phyloP scores from a whole-genome alignment of 1,140 invertebrate genomes.

The Eumaeus atala region DNA sequence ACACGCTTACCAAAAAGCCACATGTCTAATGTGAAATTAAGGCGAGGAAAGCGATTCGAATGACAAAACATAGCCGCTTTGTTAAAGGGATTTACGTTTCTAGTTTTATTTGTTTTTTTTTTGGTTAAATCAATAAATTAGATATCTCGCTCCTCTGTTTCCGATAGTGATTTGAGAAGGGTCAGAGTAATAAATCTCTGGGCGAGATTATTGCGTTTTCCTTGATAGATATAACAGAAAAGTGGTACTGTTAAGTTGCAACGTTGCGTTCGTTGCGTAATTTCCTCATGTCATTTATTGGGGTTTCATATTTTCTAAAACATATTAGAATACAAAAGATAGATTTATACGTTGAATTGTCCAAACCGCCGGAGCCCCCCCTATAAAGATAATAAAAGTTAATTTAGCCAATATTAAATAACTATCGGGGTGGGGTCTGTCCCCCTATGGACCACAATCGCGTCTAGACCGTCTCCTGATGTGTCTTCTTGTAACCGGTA shows the following conservation, averaged over 20 bases:
- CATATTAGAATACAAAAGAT: too few relatives aligned
- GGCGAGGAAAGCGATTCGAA: too few relatives aligned
- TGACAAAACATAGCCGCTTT: conserved; percentile 1
- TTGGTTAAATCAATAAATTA: conserved; percentile 7
- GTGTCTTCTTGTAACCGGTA: too few relatives aligned
- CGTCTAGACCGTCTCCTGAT: too few relatives aligned
- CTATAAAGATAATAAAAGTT: too few relatives aligned
- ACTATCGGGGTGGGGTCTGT: too few relatives aligned
- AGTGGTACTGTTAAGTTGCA: background rate
- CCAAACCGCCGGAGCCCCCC: too few relatives aligned
- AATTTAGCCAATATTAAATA: too few relatives aligned
- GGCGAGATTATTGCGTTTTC: conserved; percentile 6
- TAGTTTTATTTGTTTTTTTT: conserved; percentile 6
- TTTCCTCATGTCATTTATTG: background rate
- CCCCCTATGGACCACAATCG: too few relatives aligned
- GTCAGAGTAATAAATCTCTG: conserved; percentile 5
- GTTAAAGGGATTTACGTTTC: background rate
- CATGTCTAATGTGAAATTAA: too few relatives aligned
- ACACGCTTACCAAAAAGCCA: too few relatives aligned
- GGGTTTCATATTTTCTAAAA: background rate
- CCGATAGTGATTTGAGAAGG: conserved; percentile 10
- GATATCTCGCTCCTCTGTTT: background rate
- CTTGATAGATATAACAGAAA: conserved; percentile 10
- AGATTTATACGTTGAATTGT: too few relatives aligned
- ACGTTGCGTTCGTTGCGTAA: background rate